Base-by-base conservation (phyloP, 2,888 invertebrate genomes). In the Opisthograptis luteolata region DNA sequence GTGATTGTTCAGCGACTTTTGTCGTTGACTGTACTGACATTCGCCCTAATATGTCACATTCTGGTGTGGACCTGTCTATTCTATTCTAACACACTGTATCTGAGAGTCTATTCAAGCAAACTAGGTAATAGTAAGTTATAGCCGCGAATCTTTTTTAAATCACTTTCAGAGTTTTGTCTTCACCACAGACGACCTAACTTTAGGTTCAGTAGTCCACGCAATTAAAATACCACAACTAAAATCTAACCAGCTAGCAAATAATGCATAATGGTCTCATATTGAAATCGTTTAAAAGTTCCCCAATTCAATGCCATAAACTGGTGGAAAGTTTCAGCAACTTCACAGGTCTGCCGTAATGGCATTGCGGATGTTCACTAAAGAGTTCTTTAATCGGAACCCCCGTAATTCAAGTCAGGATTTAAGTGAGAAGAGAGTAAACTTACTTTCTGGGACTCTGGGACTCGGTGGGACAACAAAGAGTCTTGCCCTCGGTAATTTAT, bases 331-430 rank as follows among this genome's bases (percentile, higher is more conserved):
- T 57, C 58, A 58, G 54, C 55, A 59, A 73, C 28, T 55, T 53
- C 55, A 52, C 49, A 68, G 75, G 73, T 73, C 60, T 32, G 19
- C 32, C 61, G 55, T 68, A 73, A 74, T 67, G 66, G 70, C 68
- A 65, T 64, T 63, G 68, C 68, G 70, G 66, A 71, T 73, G 68
- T 67, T 68, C 68, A 59, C 73, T 73, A 71, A 76, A 73, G 72
- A 80, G 79, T 78, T 84, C 76, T 75, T 75, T 76, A 79, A 79
- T 74, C 72, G 70, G 64, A 64, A 71, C 73, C 73, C 72, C 72
- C 76, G 81, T 87, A 84, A 86, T 82, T 87, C 86, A 82, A 84
- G 85, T 79, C 81, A 79, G 81, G 85, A 84, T 87, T 87, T 85
- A 79, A 85, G 80, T 79, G 79, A 70, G 81, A 84, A 83, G 80